Evolutionary conservation across 2,888 invertebrate genomes (phyloP), one percentile per base, ranked within the genome.

Genomic region (Pyrochroa serraticornis): DNA sequence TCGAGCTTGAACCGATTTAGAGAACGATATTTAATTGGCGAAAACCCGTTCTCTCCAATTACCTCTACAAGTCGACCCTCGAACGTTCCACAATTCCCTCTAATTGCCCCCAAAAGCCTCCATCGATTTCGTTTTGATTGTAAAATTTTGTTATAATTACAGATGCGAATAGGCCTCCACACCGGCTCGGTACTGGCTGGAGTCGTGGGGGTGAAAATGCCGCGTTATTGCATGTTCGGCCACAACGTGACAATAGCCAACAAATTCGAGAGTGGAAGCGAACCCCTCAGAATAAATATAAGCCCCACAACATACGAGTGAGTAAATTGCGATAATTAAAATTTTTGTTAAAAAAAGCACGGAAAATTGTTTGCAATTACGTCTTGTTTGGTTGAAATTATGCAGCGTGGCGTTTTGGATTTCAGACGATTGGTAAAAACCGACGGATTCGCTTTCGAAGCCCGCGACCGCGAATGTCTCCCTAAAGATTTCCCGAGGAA

Each of bases 81-180:
- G n/a, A n/a, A n/a, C n/a, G n/a, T n/a, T n/a, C n/a, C n/a, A n/a
- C n/a, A n/a, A 5, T 22, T 22, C 22, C 22, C 22, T 5, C 22
- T 22, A 22, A 22, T 22, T 22, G 22, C 22, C 22, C 22, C 22
- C 22, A 22, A 22, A 22, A 5, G 22, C 22, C 22, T 22, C 5
- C 22, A 22, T 22, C 22, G 14, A 39, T 39, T 39, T 7, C 14
- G 14, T 14, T 12, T 34, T 34, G 13, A 9, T 33, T 51, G 10
- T 35, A 35, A 35, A 9, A 35, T 54, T 42, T 22, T 12, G 34
- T 47, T 8, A 53, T 57, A 39, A 36, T 72, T 73, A 22, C 81
- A 95, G 93, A 96, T 97, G 96, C 85, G 97, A 44, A 96, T 97
- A 68, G 97, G 97, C 0, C 84, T 97, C 6, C 96, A 97, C 73